Conservation (phyloP, 2,888 invertebrate genomes). For the Pristionchus fissidentatus region DNA sequence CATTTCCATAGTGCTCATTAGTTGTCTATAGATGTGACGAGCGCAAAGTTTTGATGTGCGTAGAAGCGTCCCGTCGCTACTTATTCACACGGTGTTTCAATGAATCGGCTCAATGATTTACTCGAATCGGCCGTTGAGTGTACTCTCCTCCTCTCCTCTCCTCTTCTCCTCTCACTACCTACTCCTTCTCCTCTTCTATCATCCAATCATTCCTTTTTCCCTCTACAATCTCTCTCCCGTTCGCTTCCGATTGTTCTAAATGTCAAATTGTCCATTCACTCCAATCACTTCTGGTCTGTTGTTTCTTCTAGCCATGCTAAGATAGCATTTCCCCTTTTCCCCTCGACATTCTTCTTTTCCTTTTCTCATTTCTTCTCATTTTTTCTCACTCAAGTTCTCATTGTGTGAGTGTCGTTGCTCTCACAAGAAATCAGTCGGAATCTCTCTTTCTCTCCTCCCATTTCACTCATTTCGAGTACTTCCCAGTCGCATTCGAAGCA, state of each 20-base stretch:
- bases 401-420: too few relatives aligned
- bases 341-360: constrained; percentile 37
- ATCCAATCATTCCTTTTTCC: constrained; percentile 27
- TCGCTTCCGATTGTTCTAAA: constrained; percentile 40
- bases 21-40: too few relatives aligned
- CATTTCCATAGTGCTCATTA: too few relatives aligned
- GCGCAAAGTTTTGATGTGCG: too few relatives aligned
- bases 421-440: background rate
- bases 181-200: background rate
- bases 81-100: constrained; percentile 24
- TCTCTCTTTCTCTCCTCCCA: background rate
- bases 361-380: constrained; percentile 18
- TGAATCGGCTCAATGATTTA: constrained; percentile 33
- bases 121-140: background rate
- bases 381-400: constrained; percentile 33
- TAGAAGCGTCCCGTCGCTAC: too few relatives aligned
- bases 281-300: constrained; percentile 42
- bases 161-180: background rate
- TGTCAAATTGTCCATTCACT: constrained; percentile 44
- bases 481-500: background rate
- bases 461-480: background rate
- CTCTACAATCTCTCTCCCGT: constrained; percentile 21
- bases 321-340: constrained; percentile 46
- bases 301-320: constrained; percentile 42
- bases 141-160: constrained; percentile 4